Base-by-base conservation (phyloP, 1,140 invertebrate genomes). In the Drosophila leontia region DNA sequence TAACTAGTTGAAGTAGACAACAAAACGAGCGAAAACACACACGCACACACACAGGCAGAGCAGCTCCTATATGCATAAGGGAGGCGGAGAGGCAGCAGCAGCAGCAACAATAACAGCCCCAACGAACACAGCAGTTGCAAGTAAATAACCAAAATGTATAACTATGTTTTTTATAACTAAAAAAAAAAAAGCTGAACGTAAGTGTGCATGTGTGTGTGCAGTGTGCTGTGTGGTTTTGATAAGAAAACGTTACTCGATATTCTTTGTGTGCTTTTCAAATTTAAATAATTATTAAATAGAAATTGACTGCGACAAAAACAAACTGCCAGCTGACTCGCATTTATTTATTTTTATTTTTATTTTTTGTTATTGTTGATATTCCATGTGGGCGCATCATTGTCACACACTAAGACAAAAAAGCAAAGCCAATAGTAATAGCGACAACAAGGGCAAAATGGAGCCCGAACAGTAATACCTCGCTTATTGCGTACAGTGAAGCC, bases 1-100 rank as follows among this genome's bases (percentile, higher is more conserved):
- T 88, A 81, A 85, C 85, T 90, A 90, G 81, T 84, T 88, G 85
- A 90, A 88, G 85, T 81, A 90, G 85, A 90, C 85, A 90, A 82
- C 85, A 81, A 85, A 79, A 83, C 50, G 74, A 79, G 78, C 53
- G 64, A 53, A 51, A 78, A 51, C 55, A 45, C 51, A 65, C 51
- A 57, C 35, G 32, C 23, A 72, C 26, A 65, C 45, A 67, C 32
- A 34, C 39, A 26, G 19, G 29, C 44, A 50, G 19, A 42, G 51
- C 37, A 42, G 51, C 37, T 47, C 34, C 53, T 60, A 59, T 41
- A 17, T 58, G 71, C 57, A 37, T 58, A 82, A 44, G 65, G 50
- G 48, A 90, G 71, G 53, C 41, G 41, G 51, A 72, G 57, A 47
- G 57, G 72, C 68, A 78, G 50, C 37, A 80, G 58, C 57, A 61